Evolutionary conservation across 2,888 invertebrate species (phyloP).

Genomic region (Amphipyra berbera): DNA sequence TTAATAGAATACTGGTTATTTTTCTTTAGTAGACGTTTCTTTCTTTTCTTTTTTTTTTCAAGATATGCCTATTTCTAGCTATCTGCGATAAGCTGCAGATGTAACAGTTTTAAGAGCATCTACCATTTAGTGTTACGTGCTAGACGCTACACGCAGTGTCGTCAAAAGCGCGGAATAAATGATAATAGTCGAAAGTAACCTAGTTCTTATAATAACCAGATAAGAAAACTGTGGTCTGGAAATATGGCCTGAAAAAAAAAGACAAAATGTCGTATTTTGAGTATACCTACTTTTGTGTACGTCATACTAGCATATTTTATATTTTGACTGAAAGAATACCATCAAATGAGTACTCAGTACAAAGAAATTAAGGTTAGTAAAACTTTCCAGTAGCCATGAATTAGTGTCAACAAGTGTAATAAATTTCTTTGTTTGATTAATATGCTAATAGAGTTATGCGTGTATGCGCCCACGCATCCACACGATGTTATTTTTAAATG

Average conservation of each 20-base stretch:
- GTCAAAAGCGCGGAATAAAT: slow-evolving; percentile 18
- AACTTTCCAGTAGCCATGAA: slow-evolving; percentile 33
- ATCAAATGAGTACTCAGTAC: background rate
- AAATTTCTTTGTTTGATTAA: slow-evolving; percentile 25
- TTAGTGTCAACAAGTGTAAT: slow-evolving; percentile 14
- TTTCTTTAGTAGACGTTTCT: no score
- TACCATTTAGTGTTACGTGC: slow-evolving; percentile 16
- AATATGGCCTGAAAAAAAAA: slow-evolving; percentile 17
- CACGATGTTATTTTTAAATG: slow-evolving; percentile 64
- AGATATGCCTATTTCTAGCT: no score
- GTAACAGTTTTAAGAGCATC: slow-evolving; percentile 30
- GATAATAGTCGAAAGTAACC: slow-evolving; percentile 40
- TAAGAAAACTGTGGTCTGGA: slow-evolving; percentile 6
- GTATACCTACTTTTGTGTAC: no score
- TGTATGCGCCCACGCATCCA: slow-evolving; percentile 35
- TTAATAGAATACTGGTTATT: no score
- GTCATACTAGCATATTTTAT: no score
- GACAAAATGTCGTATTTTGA: background rate
- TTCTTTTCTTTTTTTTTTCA: no score
- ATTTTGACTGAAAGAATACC: no score
- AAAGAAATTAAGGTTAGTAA: slow-evolving; percentile 39
- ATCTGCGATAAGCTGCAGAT: slow-evolving; percentile 7
- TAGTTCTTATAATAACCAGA: slow-evolving; percentile 7
- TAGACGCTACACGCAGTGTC: background rate
- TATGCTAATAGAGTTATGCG: slow-evolving; percentile 37